Evolutionary conservation across 2,797 vertebrate species (phyloP), one percentile per base, ranked within the genome.

Genomic region (Danio kyathit): DNA sequence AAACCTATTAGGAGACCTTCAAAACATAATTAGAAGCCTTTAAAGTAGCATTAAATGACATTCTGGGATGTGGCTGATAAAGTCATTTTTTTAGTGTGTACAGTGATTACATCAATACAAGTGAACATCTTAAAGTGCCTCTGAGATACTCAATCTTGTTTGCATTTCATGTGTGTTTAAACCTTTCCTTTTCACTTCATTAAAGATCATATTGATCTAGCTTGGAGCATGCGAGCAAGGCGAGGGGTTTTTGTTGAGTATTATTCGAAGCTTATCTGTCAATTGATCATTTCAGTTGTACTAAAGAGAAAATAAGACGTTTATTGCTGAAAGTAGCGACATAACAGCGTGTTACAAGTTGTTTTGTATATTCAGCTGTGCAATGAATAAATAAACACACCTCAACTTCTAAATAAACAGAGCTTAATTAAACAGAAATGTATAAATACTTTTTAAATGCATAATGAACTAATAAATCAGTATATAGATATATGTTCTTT

Each of bases 281-380:
- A 46, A 78, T 74, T 78, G 77, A 66, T 72, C 5, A 6, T 46
- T 61, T 63, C 11, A 8, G 63, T 60, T 54, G 59, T 76, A 74
- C 60, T 85, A 48, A 49, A 57, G 16, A 79, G 72, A 41, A 79
- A 79, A 61, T 56, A 10, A 51, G 54, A 64, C 51, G 16, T 74
- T 77, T 48, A 74, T 77, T 3, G 61, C 67, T 16, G 66, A 74
- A 74, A 56, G 19, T 14, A 46, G 44, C 12, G 57, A 12, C 48
- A 69, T 13, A 40, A 76, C 43, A 21, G 14, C 2, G 5, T 51
- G 21, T 61, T 61, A 64, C 71, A 44, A 82, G 80, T 60, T 71
- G 75, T 7, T 77, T 80, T 46, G 80, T 78, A 82, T 52, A 76
- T 72, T 77, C 52, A 81, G 8, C 19, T 17, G 63, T 17, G n/a